Base-by-base conservation (phyloP, 2,797 vertebrate species). In the Gymnothorax javanicus region DNA sequence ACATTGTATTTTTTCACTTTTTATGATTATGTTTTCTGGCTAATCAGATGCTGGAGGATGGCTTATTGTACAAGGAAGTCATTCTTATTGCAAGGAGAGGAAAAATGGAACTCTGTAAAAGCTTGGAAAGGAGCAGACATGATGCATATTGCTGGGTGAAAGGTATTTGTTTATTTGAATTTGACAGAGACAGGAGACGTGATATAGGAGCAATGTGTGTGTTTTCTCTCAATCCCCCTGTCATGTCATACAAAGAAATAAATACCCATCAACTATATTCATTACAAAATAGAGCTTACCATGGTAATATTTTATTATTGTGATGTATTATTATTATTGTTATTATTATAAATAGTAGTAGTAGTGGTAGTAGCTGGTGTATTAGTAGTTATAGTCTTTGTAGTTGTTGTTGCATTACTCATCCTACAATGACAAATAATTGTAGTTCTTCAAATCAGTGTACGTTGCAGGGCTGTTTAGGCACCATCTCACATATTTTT, bases 81-180 rank as follows among this genome's bases (percentile, higher is more conserved):
- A 71, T 87, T 83, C 71, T 84, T 89, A 86, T 89, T 89, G 87
- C 84, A 77, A 56, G 82, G 62, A 82, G 82, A 79, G 54, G 33
- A 79, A 79, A 79, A 79, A 52, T 27, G 13, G 5, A 79, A 23
- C 15, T 43, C 4, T 79, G 20, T 54, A 52, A 79, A 12, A 2
- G 43, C 54, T 54, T 20, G 50, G 43, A 79, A 79, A 79, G 43
- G 11, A 79, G 54, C 75, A 20, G 75, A 79, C 15, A 54, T 20
- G 43, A 79, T 2, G 20, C 75, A 52, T 52, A 52, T 79, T 77
- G 33, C 11, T 54, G 17, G 33, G 43, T 43, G 75, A 33, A 54
- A 52, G 20, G 20, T 43, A 54, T 50, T 20, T 52, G 2, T 79
- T 50, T 54, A 4, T 20, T 79, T 79, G 27, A 2, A 73, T 25